Conservation (phyloP, 2,888 invertebrate genomes). For the Tachina grossa region DNA sequence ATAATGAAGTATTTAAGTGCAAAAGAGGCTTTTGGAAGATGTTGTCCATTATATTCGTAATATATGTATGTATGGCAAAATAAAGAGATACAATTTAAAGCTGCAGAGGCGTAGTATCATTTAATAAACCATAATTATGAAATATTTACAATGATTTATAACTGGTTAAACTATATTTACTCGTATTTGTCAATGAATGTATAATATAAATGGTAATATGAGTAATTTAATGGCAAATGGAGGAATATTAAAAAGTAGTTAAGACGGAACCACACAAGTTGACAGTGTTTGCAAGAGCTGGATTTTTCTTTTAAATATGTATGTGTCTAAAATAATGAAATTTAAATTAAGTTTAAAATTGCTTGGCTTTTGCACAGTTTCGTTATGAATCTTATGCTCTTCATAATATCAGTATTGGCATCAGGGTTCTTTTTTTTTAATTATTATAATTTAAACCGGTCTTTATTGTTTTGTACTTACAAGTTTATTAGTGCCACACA, state of each 20-base stretch:
- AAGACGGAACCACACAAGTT: constrained; percentile 29
- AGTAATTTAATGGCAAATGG: constrained; percentile 30
- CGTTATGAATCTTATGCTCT: neutral
- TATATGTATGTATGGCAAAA: neutral
- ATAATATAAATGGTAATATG: constrained; percentile 50
- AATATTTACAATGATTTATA: constrained; percentile 65
- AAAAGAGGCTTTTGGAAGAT: constrained; percentile 23
- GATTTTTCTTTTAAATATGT: neutral
- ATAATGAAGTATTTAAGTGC: constrained; percentile 26
- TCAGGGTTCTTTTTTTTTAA: neutral
- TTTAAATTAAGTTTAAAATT: neutral
- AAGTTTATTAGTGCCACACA: constrained; percentile 11
- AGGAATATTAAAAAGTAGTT: neutral
- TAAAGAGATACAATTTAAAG: constrained; percentile 35
- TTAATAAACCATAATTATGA: constrained; percentile 65
- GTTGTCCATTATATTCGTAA: neutral
- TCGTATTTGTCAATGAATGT: constrained; percentile 69
- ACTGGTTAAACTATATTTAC: constrained; percentile 60
- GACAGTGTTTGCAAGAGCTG: neutral
- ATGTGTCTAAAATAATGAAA: neutral
- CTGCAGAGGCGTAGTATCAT: constrained; percentile 56
- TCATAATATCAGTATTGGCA: too few species aligned
- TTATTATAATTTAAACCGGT: neutral
- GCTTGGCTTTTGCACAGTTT: neutral
- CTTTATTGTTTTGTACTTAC: neutral